Base-by-base conservation (phyloP, 2,113 vertebrate species). In the Stegastes partitus region DNA sequence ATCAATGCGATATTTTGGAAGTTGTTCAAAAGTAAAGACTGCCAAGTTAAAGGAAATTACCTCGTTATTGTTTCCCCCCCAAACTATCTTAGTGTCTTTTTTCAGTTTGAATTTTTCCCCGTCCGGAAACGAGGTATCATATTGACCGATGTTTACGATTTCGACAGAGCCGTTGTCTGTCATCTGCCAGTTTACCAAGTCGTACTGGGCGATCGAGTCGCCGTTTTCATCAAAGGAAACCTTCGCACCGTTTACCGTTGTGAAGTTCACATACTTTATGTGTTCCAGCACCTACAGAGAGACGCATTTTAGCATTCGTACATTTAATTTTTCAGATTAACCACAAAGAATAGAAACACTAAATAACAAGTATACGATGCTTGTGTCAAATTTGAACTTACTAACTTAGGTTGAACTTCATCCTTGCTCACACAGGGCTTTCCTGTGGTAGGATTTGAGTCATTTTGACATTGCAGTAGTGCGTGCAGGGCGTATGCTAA, bases 131-230 rank as follows among this genome's bases (percentile, higher is more conserved):
- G 91, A 93, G 1, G 68, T 83, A 56, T 94, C 91, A 31, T 88
- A 94, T 42, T 71, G 64, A 11, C 93, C 93, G 7, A 94, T 82
- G 9, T 47, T 87, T 4, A 88, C 39, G 66, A 94, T 85, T 37
- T 92, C 65, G 11, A 68, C 82, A 16, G 84, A 87, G 34, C 90
- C 89, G 11, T 92, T 66, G 1, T 80, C 79, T 72, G 62, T 82
- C 11, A 85, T 82, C 47, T 95, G 93, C 93, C 93, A 94, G 77
- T 94, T 95, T 16, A 95, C 85, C 14, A 95, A 61, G 47, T 94
- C 94, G 78, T 95, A 95, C 69, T 81, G 88, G 42, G 87, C 92
- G 44, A 85, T 71, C 0, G 92, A 86, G 47, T 94, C 92, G 61
- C 94, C 92, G n/a, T 93, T 92, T 68, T 89, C 79, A 87, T 95